These are phyloP conservation scores for Sebastes minor DNA, from an alignment of 2,797 vertebrate genomes.

Conservation along the genomic window DNA sequence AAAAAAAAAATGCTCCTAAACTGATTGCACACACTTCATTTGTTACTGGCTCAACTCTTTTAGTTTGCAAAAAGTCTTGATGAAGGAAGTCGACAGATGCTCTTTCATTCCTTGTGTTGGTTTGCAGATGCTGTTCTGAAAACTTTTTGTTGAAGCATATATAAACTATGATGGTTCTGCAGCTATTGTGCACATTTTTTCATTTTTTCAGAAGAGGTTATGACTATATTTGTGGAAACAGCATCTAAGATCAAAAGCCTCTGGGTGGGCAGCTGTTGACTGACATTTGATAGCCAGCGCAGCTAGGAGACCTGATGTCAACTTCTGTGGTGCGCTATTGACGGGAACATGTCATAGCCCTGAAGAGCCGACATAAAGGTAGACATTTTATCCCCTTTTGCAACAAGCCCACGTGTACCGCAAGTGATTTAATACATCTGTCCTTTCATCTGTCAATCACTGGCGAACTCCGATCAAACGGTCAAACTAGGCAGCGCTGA, in stretches of 20 bases:
- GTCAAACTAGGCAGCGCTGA: not conserved
- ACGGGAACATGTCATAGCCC: not conserved
- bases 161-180: not conserved
- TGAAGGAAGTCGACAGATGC: slow-evolving; percentile 56
- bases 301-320: not conserved
- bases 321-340: not conserved
- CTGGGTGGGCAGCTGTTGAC: not conserved
- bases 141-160: not conserved
- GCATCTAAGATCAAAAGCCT: not conserved
- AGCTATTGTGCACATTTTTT: not conserved
- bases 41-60: slow-evolving; percentile 10
- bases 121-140: slow-evolving; percentile 32
- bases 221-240: not conserved
- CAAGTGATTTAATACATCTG: not conserved
- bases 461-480: not conserved
- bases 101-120: slow-evolving; percentile 45
- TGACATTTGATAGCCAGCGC: not conserved
- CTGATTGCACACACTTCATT: slow-evolving; percentile 12
- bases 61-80: slow-evolving; percentile 21
- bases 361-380: not conserved
- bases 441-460: not conserved
- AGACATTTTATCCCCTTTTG: not conserved
- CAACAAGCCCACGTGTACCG: not conserved
- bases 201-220: not conserved
- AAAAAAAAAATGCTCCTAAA: not conserved